Percentiles rank a stretch among this genome's conserved stretches.
These are phyloP conservation scores for Connochaetes taurinus DNA, from an alignment of 2,113 vertebrate genomes.

Conservation along the genomic window DNA sequence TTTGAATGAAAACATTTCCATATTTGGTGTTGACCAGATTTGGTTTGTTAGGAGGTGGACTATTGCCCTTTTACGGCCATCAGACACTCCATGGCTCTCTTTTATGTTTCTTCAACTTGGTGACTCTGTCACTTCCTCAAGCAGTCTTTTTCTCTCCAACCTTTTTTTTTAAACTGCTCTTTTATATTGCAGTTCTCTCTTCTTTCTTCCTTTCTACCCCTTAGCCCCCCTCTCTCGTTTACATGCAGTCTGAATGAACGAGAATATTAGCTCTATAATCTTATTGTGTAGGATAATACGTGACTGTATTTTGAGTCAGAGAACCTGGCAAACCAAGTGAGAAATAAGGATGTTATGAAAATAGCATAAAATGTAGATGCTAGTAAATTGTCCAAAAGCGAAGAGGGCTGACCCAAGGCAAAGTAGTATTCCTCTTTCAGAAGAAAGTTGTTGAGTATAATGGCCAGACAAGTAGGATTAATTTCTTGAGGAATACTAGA, in stretches of 20 bases:
- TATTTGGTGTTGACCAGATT: slow-evolving; percentile 45
- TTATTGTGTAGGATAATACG: not conserved
- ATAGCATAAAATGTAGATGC: not conserved
- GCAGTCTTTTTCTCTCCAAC: not conserved
- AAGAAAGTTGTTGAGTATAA: not conserved
- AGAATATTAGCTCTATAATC: slow-evolving; percentile 3
- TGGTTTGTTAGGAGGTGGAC: not conserved
- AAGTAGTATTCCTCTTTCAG: not conserved
- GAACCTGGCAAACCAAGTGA: not conserved
- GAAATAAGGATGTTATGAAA: slow-evolving; percentile 14
- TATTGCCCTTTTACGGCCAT: slow-evolving; percentile 35
- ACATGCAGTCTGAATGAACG: not conserved
- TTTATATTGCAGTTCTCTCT: not conserved
- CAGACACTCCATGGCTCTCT: not conserved
- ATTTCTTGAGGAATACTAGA: slow-evolving; percentile 8
- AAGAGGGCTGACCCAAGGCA: not conserved
- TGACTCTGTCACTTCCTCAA: not conserved
- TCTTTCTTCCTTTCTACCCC: not conserved
- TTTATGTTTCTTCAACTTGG: not conserved
- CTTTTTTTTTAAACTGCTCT: not conserved
- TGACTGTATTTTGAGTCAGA: not conserved
- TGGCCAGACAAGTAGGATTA: not conserved
- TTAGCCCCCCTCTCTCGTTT: not conserved
- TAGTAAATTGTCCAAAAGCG: not conserved
- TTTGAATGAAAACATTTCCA: slow-evolving; percentile 48